These are phyloP conservation scores for Episyrphus balteatus DNA, from an alignment of 1,140 invertebrate species.

Conservation along the genomic window DNA sequence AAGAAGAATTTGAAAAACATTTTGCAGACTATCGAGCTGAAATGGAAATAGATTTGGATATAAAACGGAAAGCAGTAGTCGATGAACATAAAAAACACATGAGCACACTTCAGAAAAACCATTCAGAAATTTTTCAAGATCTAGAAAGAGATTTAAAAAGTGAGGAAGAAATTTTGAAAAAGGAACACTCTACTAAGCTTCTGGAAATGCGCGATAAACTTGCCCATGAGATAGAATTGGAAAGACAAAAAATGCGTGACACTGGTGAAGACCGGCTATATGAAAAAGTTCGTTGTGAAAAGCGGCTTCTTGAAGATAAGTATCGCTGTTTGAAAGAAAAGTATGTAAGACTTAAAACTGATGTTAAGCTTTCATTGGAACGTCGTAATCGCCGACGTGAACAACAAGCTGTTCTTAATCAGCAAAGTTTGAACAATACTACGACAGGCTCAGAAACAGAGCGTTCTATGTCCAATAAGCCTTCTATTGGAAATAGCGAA, in stretches of 20 bases:
- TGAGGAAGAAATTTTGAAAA: constrained; percentile 47
- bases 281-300: constrained; percentile 59
- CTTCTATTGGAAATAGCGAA: constrained; percentile 34
- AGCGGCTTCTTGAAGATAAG: constrained; percentile 60
- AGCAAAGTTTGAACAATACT: constrained; percentile 11
- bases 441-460: constrained; percentile 65
- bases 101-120: constrained; percentile 40
- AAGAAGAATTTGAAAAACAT: constrained; percentile 39
- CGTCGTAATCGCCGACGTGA: constrained; percentile 47
- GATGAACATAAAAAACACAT: constrained; percentile 40
- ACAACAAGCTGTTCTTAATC: constrained; percentile 38
- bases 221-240: constrained; percentile 45
- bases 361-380: constrained; percentile 55
- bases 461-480: constrained; percentile 54
- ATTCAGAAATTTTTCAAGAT: constrained; percentile 41
- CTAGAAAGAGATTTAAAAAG: constrained; percentile 48
- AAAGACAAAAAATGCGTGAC: constrained; percentile 36
- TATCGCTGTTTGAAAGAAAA: constrained; percentile 72
- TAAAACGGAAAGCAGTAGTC: constrained; percentile 37
- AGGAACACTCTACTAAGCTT: constrained; percentile 52
- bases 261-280: constrained; percentile 41
- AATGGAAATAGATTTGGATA: constrained; percentile 37
- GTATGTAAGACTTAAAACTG: constrained; percentile 65
- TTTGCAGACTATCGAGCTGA: constrained; percentile 21
- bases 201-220: constrained; percentile 48